These are phyloP conservation scores for Antennarius maculatus DNA, from an alignment of 2,797 vertebrate genomes.

Conservation along the genomic window DNA sequence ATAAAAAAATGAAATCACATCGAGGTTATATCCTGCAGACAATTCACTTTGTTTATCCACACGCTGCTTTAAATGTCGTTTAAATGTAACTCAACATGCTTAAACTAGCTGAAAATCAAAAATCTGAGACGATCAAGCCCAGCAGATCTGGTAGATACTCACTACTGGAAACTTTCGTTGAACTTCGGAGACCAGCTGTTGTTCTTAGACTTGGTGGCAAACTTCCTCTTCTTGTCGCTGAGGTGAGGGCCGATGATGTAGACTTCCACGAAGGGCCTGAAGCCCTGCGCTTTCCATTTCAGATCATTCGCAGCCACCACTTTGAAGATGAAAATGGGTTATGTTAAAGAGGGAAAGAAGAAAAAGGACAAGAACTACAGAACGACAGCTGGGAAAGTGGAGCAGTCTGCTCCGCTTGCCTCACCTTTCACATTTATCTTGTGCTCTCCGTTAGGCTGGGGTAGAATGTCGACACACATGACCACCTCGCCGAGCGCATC, in stretches of 20 bases:
- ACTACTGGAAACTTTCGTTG: conserved; percentile 94
- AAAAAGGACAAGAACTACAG: background rate
- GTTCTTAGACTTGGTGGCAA: conserved; percentile 98
- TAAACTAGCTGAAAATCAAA: background rate
- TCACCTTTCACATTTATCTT: conserved; percentile 95
- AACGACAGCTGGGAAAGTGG: background rate
- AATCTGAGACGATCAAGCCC: background rate
- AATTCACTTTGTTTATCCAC: too few species aligned
- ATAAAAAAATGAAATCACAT: background rate
- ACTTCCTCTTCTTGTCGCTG: conserved; percentile 97
- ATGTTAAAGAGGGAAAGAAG: background rate
- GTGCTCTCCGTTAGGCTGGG: conserved; percentile 92
- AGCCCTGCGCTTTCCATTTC: conserved; percentile 96
- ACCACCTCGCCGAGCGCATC: conserved; percentile 93
- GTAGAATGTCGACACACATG: conserved; percentile 91
- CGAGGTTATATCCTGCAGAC: background rate
- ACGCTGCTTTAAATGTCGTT: too few species aligned
- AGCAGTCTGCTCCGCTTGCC: background rate
- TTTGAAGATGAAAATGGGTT: conserved; percentile 1
- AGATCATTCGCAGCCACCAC: conserved; percentile 95
- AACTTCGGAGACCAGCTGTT: conserved; percentile 98
- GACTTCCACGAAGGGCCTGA: conserved; percentile 96
- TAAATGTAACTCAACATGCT: background rate
- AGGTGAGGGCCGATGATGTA: conserved; percentile 97
- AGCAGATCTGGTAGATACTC: conserved; percentile 68